Base-by-base conservation (phyloP, 1,140 invertebrate species). In the Dendrolimus kikuchii region DNA sequence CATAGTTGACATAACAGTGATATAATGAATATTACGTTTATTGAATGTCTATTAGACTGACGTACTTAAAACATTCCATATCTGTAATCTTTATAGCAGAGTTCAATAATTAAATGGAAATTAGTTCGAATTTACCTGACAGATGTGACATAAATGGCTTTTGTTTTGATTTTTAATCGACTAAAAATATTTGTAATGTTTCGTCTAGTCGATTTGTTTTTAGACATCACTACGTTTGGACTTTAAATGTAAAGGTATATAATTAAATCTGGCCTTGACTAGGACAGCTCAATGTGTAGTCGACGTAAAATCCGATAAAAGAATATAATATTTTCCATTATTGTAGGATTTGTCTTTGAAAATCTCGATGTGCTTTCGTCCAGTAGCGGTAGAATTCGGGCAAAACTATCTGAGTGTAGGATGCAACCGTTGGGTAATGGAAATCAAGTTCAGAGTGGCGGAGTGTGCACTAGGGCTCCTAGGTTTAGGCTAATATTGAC, bases 1-100 rank as follows among this genome's bases (percentile, higher is more conserved):
- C 70, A 71, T 71, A 65, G 59, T 59, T 64, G 63, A 74, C 65
- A 62, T 58, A 51, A 57, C 58, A 66, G 51, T 59, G 39, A 55
- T 58, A 60, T 64, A 55, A 66, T 60, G 41, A 46, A 55, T 57
- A 50, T 54, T 66, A 54, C 59, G 64, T 62, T 53, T 67, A 72
- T 67, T 65, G 63, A 69, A 68, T 61, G 80, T 78, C 83, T 83
- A 58, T 66, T 77, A 82, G 72, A 79, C 78, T 81, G 70, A 73
- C 60, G 77, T 83, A 82, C 80, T 81, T 83, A 81, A 81, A 38
- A 81, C 82, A 86, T 86, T 86, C 82, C 82, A 86, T 81, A 75
- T 71, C 72, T 70, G 69, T 65, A 66, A 71, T 77, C 77, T 74
- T 71, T 69, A 59, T 66, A 73, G 62, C 64, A 65, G 59, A 71